Evolutionary conservation across 2,113 vertebrate genomes (phyloP), one percentile per base, ranked within the genome.

Genomic region (Prochilodus magdalenae): DNA sequence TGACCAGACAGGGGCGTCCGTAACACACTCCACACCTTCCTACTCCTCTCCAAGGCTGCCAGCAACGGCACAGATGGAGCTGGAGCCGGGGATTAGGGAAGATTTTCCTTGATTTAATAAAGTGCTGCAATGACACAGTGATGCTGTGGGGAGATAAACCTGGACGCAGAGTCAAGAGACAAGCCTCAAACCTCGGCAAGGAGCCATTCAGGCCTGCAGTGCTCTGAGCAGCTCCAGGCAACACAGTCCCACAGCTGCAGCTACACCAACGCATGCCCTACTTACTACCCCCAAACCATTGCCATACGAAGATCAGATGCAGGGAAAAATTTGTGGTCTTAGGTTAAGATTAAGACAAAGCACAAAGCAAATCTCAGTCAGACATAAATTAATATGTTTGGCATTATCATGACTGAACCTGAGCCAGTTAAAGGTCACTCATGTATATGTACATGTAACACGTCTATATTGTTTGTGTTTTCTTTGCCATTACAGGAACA

Each of bases 41-140:
- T 79, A 79, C 55, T 79, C 74, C 30, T 80, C 63, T 85, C 77
- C 73, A 75, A 74, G 53, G 81, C 77, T 78, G 77, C 88, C 82
- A 77, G 79, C 71, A 77, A 73, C 55, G 40, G 78, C 75, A 78
- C 86, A 93, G 94, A 94, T 92, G 92, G 91, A 92, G 87, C 84
- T 47, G 30, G 84, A 60, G 26, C 73, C 63, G 16, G 29, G 90
- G 93, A 94, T 94, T 95, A 93, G 82, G 83, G 87, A 89, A 90
- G 93, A 92, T 93, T 92, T 91, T 87, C 88, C 86, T 90, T 87
- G 88, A 88, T 93, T 93, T 94, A 91, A 92, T 93, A 93, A 93
- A 93, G 88, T 90, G 89, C 86, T 84, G 84, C 33, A 85, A 85
- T 91, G 91, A 87, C 90, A 92, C 86, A 90, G 84, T 90, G 88